phyloP scores from a whole-genome alignment of 2,888 invertebrate species.

The Hypena proboscidalis region DNA sequence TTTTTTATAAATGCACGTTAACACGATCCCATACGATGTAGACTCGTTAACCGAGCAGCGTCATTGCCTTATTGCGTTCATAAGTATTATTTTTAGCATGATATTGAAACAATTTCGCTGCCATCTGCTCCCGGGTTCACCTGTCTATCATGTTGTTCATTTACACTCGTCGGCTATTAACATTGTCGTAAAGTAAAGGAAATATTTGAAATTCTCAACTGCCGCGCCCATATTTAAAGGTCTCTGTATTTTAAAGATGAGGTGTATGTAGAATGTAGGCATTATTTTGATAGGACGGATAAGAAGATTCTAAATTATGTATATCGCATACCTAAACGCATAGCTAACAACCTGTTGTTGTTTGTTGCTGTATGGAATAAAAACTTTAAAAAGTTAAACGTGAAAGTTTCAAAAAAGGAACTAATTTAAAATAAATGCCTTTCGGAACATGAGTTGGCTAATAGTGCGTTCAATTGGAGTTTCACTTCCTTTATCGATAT shows the following conservation, averaged over 20 bases:
- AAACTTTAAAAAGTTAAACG: constrained; percentile 1
- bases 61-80: constrained; percentile 45
- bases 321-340: no score
- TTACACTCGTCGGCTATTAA: constrained; percentile 69
- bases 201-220: constrained; percentile 71
- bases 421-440: constrained; percentile 6
- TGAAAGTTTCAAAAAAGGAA: constrained; percentile 34
- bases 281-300: constrained; percentile 45
- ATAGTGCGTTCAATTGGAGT: constrained; percentile 30
- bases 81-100: constrained; percentile 71
- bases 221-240: constrained; percentile 60
- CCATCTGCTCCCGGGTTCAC: constrained; percentile 76
- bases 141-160: constrained; percentile 79
- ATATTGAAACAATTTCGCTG: constrained; percentile 75
- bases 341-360: neutral
- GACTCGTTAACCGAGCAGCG: constrained; percentile 38
- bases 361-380: neutral
- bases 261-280: constrained; percentile 45
- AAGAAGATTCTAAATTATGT: constrained; percentile 6
- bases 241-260: constrained; percentile 48
- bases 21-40: constrained; percentile 66
- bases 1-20: constrained; percentile 67
- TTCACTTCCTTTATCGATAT: constrained; percentile 42
- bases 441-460: constrained; percentile 16
- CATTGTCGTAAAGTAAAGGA: constrained; percentile 69